Base-by-base conservation (phyloP, 2,113 vertebrate genomes). In the Rutilus rutilus region DNA sequence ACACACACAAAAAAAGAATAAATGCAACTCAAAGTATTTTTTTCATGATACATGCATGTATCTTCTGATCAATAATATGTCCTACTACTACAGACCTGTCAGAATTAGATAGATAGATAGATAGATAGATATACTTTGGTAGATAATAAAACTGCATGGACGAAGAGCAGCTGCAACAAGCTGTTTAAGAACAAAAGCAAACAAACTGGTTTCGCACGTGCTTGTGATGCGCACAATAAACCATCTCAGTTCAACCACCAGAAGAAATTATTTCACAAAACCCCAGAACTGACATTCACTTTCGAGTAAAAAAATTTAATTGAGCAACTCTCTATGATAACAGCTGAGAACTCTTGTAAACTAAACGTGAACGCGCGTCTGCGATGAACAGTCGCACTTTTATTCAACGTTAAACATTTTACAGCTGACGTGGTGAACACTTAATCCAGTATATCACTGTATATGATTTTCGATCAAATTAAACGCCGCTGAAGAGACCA, bases 141-240 rank as follows among this genome's bases (percentile, higher is more conserved):
- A 42, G 7, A 42, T 42, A 42, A 42, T 42, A 42, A 42, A 42
- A 71, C 42, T 27, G 8, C 14, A 15, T 50, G 42, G n/a, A 47
- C 45, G 42, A 76, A 17, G 45, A 77, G 75, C 75, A 77, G 84
- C 78, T 88, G 87, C 86, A 82, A 52, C 47, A 39, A 36, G n/a
- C 87, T 57, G 71, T 69, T 65, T 77, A 85, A 65, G 79, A 82
- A 82, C 79, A 52, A 82, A 82, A 82, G 79, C 60, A 82, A 82
- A 82, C 79, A 82, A 82, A 82, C 79, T 67, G 79, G 27, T n/a
- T 52, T 47, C 60, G 64, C 79, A 82, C 62, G 79, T 82, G 79
- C 45, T 67, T 52, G 25, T 33, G 42, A 52, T 52, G 62, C 60
- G 62, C 79, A 69, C 36, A 36, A 45, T 64, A 47, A 62, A 64